Conservation (phyloP, 2,113 vertebrate species). For the Chamaetylas fuelleborni region DNA sequence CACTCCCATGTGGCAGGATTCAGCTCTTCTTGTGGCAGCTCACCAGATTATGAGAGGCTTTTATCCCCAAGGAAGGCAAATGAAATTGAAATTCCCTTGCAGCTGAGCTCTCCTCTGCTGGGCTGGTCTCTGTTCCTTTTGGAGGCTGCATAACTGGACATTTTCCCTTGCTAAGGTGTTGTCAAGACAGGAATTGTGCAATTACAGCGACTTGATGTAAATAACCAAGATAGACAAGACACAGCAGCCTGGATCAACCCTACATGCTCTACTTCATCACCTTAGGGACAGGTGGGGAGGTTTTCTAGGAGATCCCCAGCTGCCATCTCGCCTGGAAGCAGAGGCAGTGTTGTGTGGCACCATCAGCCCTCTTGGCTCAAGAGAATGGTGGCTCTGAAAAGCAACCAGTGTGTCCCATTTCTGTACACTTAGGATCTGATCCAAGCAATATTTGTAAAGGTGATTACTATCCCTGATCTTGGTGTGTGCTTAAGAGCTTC, state of each 20-base stretch:
- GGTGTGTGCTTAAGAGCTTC: background rate
- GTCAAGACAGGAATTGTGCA: background rate
- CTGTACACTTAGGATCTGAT: background rate
- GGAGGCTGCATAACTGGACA: background rate
- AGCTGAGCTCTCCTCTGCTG: background rate
- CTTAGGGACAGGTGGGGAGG: background rate
- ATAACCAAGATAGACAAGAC: background rate
- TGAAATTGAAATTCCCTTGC: background rate
- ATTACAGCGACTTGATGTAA: background rate
- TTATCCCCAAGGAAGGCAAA: background rate
- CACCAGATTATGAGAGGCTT: background rate
- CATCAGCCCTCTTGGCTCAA: background rate
- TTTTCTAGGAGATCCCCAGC: background rate
- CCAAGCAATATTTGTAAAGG: background rate
- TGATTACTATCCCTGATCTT: background rate
- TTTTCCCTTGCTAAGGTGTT: background rate
- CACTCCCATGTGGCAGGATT: background rate
- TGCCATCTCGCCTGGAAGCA: background rate
- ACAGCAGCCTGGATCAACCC: background rate
- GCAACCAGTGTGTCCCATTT: background rate
- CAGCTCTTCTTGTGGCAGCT: background rate
- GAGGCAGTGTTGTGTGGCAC: fast-evolving
- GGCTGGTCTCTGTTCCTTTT: background rate
- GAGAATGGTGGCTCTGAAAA: background rate
- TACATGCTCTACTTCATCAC: background rate